Evolutionary conservation across 2,113 vertebrate species (phyloP).

Genomic region (Xiphophorus couchianus): DNA sequence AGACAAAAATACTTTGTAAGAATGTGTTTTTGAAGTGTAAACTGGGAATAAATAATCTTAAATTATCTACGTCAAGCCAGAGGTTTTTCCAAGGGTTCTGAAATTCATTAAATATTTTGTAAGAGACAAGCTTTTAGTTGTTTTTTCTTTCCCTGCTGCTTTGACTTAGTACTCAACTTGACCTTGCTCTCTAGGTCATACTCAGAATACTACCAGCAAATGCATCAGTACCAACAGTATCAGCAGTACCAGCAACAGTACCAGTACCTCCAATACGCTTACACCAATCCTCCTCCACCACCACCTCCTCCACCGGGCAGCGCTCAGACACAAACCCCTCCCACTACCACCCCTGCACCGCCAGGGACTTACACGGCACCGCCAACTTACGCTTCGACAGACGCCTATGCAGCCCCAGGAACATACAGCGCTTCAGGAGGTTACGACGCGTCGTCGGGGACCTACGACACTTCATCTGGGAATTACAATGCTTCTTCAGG

Average conservation of each 20-base stretch:
- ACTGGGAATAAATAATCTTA: not conserved
- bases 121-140: not conserved
- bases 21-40: not conserved
- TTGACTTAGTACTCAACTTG: not conserved
- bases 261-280: conserved; percentile 81
- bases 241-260: conserved; percentile 83
- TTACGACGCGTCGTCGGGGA: conserved; percentile 51
- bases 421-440: conserved; percentile 56
- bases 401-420: conserved; percentile 56
- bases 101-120: not conserved
- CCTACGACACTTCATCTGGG: conserved; percentile 57
- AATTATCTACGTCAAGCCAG: not conserved
- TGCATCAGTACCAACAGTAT: conserved; percentile 83
- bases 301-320: conserved; percentile 65
- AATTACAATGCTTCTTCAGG: conserved; percentile 59
- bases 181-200: conserved; percentile 72
- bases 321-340: conserved; percentile 57
- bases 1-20: no score
- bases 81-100: not conserved
- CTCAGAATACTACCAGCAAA: conserved; percentile 83
- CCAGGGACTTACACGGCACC: conserved; percentile 70
- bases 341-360: conserved; percentile 60
- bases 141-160: not conserved
- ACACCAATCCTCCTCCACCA: conserved; percentile 76
- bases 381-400: conserved; percentile 59